These are phyloP conservation scores for Conops quadrifasciatus DNA, from an alignment of 2,888 invertebrate genomes.

Conservation along the genomic window DNA sequence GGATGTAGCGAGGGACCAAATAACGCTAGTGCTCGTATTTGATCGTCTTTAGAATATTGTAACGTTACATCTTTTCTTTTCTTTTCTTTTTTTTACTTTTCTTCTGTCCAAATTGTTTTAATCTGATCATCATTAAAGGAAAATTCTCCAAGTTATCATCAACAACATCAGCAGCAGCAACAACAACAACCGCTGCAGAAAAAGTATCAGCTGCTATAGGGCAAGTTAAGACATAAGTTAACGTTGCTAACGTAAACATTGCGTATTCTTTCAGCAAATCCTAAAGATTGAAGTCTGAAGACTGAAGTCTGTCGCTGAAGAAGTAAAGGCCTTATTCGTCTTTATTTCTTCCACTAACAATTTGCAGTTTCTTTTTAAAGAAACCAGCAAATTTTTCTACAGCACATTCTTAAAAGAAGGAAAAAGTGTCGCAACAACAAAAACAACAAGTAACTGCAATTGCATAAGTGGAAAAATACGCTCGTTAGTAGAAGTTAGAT, in stretches of 20 bases:
- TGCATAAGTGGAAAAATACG: constrained; percentile 28
- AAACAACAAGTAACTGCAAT: constrained; percentile 29
- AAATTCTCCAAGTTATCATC: neutral
- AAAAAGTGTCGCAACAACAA: neutral
- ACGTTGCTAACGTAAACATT: neutral
- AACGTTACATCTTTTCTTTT: neutral
- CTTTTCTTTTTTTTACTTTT: neutral
- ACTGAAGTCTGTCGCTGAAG: no score
- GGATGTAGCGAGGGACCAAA: no score
- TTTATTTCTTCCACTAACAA: neutral
- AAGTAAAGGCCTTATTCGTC: neutral
- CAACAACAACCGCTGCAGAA: neutral
- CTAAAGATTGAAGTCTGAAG: neutral
- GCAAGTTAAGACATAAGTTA: neutral
- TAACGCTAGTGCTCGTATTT: no score
- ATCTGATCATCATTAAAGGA: constrained; percentile 9
- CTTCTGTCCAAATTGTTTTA: neutral
- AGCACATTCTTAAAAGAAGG: neutral
- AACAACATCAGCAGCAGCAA: neutral
- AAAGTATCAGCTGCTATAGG: neutral
- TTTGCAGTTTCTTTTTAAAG: neutral
- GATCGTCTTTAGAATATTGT: no score
- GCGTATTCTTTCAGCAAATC: no score
- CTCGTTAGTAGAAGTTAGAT: constrained; percentile 32
- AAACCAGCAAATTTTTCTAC: neutral